These are phyloP conservation scores for Sinella curviseta DNA, from an alignment of 1,140 invertebrate genomes.

Conservation along the genomic window DNA sequence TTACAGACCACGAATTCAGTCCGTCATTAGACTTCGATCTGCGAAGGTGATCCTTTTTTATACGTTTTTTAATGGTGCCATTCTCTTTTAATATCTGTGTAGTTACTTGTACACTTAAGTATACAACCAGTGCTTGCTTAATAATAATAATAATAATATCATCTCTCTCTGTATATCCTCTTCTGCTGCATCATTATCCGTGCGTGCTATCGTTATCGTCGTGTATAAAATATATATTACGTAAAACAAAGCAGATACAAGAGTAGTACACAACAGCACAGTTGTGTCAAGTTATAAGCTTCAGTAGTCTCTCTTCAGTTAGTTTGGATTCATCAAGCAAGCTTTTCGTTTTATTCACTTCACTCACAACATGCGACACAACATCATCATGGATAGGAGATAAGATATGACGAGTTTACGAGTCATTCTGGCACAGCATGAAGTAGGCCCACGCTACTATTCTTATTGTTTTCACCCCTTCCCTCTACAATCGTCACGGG, in stretches of 20 bases:
- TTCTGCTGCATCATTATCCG: too few species aligned
- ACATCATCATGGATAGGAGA: not conserved
- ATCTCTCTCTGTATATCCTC: too few species aligned
- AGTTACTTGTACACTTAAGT: too few species aligned
- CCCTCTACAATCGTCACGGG: not conserved
- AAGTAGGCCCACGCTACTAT: not conserved
- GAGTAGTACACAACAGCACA: too few species aligned
- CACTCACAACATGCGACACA: too few species aligned
- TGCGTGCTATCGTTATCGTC: too few species aligned
- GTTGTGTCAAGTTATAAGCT: too few species aligned
- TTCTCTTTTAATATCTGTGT: not conserved
- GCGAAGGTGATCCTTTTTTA: constrained; percentile 22
- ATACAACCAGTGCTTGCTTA: too few species aligned
- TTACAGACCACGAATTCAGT: constrained; percentile 33
- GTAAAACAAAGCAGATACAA: too few species aligned
- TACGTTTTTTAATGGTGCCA: not conserved
- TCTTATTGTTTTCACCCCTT: not conserved
- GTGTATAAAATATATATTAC: too few species aligned
- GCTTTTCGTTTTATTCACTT: not conserved
- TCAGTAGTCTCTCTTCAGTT: not conserved
- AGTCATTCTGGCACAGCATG: not conserved
- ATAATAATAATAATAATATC: too few species aligned
- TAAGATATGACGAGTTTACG: not conserved
- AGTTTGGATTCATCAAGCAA: not conserved
- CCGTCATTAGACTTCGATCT: constrained; percentile 42